Evolutionary conservation across 2,113 vertebrate species (phyloP).

Genomic region (Tragelaphus scriptus): DNA sequence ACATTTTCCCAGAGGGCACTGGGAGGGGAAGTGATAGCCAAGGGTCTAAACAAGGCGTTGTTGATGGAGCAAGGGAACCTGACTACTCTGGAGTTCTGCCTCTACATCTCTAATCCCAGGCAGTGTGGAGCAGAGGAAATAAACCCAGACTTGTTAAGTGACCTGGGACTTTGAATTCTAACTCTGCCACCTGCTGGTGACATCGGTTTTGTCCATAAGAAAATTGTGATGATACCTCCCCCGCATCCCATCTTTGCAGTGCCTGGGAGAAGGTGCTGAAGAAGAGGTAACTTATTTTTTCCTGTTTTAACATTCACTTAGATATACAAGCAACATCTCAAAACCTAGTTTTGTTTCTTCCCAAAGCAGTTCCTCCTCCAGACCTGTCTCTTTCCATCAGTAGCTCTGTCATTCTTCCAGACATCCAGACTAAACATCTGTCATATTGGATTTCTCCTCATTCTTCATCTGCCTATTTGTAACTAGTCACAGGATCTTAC

Average conservation of each 20-base stretch:
- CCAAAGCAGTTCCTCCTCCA: not conserved
- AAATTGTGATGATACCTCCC: not conserved
- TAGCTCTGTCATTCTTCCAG: not conserved
- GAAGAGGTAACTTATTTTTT: not conserved
- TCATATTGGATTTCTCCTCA: not conserved
- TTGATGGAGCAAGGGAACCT: not conserved
- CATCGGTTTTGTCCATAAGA: not conserved
- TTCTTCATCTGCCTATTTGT: not conserved
- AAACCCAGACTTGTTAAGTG: not conserved
- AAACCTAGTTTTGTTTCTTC: not conserved
- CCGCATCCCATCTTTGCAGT: not conserved
- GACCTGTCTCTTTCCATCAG: not conserved
- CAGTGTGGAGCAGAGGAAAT: not conserved
- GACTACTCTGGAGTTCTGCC: not conserved
- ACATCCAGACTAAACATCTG: not conserved
- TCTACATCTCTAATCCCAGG: not conserved
- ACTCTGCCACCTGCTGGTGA: not conserved
- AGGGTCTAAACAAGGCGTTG: not conserved
- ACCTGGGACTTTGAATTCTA: not conserved
- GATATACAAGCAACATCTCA: not conserved
- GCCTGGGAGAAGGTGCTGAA: not conserved
- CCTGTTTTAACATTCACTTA: not conserved
- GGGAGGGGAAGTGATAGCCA: not conserved
- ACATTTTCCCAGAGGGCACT: not conserved
- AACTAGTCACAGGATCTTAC: not conserved